A percentile compares a stretch with the other conserved stretches of the same genome.
phyloP scores from a whole-genome alignment of 2,888 invertebrate species.

The Pristionchus japonicus region DNA sequence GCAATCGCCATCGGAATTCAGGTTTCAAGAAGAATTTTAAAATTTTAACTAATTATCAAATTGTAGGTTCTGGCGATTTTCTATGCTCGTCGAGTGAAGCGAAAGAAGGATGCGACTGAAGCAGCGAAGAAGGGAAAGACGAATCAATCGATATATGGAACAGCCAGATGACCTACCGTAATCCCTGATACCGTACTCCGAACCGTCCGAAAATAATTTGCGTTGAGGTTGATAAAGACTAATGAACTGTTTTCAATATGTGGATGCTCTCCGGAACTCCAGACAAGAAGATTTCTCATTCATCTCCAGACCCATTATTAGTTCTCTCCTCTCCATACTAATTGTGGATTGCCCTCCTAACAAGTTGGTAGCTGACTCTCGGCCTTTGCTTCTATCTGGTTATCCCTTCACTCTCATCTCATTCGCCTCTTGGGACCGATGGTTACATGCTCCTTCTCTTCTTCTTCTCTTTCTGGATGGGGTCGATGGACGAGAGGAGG shows the following conservation, averaged over 20 bases:
- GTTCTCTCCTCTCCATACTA: neutral
- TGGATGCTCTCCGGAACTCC: neutral
- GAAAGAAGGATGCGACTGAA: conserved; percentile 1
- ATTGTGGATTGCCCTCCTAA: conserved; percentile 3
- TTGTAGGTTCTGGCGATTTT: neutral
- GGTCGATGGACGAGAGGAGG: conserved; percentile 19
- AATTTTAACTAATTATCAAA: neutral
- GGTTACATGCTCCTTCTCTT: conserved; percentile 17
- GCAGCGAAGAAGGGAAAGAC: neutral
- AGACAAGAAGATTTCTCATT: neutral
- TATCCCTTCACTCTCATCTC: conserved; percentile 15
- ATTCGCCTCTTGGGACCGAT: conserved; percentile 14
- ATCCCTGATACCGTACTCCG: neutral
- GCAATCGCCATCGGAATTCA: neutral
- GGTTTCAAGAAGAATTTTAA: neutral
- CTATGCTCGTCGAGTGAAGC: neutral
- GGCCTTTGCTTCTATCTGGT: neutral
- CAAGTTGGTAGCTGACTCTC: neutral
- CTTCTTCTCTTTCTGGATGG: conserved; percentile 13
- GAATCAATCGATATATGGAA: neutral
- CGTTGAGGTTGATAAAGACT: neutral
- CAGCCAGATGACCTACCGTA: conserved; percentile 13
- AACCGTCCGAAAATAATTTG: neutral
- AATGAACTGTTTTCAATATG: neutral
- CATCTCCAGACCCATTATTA: neutral